Conservation (phyloP, 2,797 vertebrate species). For the Pantherophis vulpinus region DNA sequence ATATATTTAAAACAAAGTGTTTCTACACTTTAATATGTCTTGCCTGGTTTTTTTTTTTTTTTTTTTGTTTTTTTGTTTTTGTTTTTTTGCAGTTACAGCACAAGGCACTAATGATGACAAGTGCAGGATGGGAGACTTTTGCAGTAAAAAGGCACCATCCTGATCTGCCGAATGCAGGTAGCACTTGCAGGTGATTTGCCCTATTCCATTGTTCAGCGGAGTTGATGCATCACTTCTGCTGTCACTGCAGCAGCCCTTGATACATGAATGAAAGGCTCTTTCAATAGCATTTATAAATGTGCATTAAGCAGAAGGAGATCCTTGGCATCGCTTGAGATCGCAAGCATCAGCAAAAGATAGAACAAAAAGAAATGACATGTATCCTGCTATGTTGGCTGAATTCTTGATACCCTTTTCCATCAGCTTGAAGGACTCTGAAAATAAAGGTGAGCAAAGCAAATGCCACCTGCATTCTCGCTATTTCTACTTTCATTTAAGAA, state of each 20-base stretch:
- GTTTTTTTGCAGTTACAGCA: not conserved
- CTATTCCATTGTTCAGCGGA: conserved; percentile 38
- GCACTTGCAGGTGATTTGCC: conserved; percentile 33
- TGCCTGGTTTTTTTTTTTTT: not conserved
- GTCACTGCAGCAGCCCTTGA: conserved; percentile 42
- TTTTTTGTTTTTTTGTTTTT: too few species aligned
- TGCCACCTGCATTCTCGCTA: conserved; percentile 22
- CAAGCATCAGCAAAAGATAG: conserved; percentile 53
- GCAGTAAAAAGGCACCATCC: conserved; percentile 47
- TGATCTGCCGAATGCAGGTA: conserved; percentile 48
- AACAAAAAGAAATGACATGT: conserved; percentile 48
- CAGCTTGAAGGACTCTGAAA: conserved; percentile 76
- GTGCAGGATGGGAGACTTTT: not conserved
- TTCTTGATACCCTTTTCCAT: conserved; percentile 68
- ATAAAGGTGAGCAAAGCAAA: conserved; percentile 72
- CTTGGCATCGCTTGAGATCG: conserved; percentile 46
- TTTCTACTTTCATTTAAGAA: conserved; percentile 43
- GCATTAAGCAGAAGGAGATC: conserved; percentile 39
- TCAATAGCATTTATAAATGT: conserved; percentile 60
- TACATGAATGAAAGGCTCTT: conserved; percentile 44
- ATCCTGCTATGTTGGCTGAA: conserved; percentile 43
- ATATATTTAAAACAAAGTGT: not conserved
- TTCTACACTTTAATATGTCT: not conserved
- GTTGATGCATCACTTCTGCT: conserved; percentile 24
- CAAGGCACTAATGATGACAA: not conserved